phyloP scores from a whole-genome alignment of 1,140 invertebrate genomes.

The Drosophila setifemur region DNA sequence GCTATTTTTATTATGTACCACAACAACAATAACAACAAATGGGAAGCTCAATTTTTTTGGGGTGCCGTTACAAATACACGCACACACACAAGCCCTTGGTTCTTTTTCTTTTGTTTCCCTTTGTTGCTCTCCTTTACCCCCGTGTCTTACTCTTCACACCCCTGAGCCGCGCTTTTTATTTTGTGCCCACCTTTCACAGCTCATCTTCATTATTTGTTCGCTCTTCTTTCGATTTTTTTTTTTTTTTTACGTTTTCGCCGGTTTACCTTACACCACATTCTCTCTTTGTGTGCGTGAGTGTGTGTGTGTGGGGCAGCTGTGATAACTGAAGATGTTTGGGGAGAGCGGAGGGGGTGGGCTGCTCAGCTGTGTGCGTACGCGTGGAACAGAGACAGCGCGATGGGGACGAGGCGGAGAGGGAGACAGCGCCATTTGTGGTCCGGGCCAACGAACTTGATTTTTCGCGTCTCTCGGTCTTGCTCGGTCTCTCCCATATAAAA shows the following conservation, averaged over 20 bases:
- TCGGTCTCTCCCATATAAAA: no score
- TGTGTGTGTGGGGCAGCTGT: conserved; percentile 62
- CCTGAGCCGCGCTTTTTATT: conserved; percentile 21
- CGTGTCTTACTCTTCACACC: conserved; percentile 1
- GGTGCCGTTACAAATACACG: conserved; percentile 41
- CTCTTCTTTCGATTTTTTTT: conserved; percentile 35
- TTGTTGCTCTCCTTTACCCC: neutral
- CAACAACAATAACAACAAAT: neutral
- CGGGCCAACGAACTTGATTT: conserved; percentile 81
- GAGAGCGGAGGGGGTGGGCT: conserved; percentile 13
- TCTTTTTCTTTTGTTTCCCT: neutral
- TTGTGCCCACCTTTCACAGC: conserved; percentile 45
- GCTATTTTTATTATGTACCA: conserved; percentile 50
- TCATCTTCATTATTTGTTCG: conserved; percentile 54
- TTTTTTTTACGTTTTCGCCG: conserved; percentile 60
- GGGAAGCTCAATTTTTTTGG: conserved; percentile 27
- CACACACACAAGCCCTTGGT: neutral
- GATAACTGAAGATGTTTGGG: conserved; percentile 20
- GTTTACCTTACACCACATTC: conserved; percentile 61
- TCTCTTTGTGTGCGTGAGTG: conserved; percentile 6
- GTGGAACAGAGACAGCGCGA: conserved; percentile 27
- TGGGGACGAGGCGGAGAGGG: conserved; percentile 11
- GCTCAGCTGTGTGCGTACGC: conserved; percentile 71
- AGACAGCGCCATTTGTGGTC: conserved; percentile 58
- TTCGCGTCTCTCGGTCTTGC: conserved; percentile 50